A percentile compares a stretch with the other conserved stretches of the same genome.
Conservation (phyloP, 1,140 invertebrate species). For the Alviniconcha marisindica region DNA sequence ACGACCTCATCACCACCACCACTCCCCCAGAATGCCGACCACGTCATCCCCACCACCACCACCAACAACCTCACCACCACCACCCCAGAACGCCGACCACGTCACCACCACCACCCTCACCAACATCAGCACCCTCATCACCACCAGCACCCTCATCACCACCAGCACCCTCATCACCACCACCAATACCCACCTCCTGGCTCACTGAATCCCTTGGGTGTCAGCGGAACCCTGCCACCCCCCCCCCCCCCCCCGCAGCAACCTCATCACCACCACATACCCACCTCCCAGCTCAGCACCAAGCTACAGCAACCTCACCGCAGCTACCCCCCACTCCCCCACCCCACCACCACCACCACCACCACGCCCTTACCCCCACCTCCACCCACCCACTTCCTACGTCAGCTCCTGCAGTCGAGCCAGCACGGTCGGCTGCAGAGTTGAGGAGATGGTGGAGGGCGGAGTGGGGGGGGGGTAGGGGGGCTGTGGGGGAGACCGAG, state of each 20-base stretch:
- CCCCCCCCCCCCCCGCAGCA: not conserved
- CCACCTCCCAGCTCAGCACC: no score
- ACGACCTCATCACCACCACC: no score
- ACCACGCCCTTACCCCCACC: not conserved
- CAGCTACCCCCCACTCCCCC: not conserved
- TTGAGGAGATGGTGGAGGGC: not conserved
- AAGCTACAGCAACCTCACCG: not conserved
- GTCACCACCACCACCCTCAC: not conserved
- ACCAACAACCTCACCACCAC: no score
- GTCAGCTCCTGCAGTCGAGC: no score
- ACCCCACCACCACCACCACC: not conserved
- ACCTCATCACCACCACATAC: no score
- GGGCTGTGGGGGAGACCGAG: not conserved
- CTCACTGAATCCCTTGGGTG: no score
- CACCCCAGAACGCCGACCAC: no score
- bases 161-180: not conserved
- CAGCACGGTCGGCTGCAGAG: no score
- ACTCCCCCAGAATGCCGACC: no score
- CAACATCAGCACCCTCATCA: not conserved
- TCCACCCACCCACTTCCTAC: not conserved
- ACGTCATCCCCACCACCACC: no score
- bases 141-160: not conserved
- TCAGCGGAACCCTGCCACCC: not conserved
- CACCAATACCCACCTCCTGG: not conserved
- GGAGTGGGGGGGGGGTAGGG: not conserved